phyloP scores from a whole-genome alignment of 2,113 vertebrate genomes.

The Thinocorus orbignyianus region DNA sequence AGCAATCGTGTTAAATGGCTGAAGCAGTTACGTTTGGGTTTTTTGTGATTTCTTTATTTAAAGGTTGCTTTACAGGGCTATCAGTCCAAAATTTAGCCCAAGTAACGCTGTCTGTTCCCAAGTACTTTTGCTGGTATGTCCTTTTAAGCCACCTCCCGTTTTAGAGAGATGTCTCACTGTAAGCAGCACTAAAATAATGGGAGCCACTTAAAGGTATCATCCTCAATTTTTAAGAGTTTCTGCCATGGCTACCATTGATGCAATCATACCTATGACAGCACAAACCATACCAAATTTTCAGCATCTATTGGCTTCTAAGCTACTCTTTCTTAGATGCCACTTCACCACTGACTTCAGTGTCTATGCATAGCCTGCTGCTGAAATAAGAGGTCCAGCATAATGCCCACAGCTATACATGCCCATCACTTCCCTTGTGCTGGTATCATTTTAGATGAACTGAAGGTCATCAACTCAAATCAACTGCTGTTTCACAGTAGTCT shows the following conservation, averaged over 20 bases:
- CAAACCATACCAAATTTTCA: not conserved
- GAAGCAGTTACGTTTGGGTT: not conserved
- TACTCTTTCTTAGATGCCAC: not conserved
- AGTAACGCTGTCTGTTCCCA: not conserved
- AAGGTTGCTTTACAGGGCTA: not conserved
- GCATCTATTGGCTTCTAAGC: not conserved
- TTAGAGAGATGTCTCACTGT: not conserved
- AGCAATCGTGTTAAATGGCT: not conserved
- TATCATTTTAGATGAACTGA: not conserved
- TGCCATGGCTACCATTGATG: not conserved
- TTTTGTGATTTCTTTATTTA: not conserved
- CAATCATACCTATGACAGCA: not conserved
- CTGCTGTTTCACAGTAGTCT: not conserved
- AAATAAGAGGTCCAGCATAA: not conserved
- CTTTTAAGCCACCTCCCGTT: not conserved
- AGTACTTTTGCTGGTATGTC: not conserved
- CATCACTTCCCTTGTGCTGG: not conserved
- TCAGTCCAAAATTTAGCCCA: conserved; percentile 11
- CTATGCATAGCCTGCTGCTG: not conserved
- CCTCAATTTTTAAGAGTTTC: not conserved
- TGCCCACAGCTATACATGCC: not conserved
- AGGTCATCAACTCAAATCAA: not conserved
- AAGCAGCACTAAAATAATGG: not conserved
- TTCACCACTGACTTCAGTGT: not conserved
- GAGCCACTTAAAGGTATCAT: not conserved